Conservation (phyloP, 2,113 vertebrate genomes). For the Alethe diademata region DNA sequence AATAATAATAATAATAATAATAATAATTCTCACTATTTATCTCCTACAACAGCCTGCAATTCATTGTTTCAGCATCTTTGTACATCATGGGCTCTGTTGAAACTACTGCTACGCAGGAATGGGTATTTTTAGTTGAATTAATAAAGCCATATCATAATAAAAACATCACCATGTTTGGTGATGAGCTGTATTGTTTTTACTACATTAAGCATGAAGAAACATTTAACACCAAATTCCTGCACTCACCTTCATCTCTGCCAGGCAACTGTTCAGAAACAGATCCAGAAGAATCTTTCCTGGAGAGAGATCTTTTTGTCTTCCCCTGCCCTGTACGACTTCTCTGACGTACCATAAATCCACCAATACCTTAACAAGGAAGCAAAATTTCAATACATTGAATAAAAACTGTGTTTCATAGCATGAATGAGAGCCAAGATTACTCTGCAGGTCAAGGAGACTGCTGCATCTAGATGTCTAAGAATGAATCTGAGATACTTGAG, state of each 20-base stretch:
- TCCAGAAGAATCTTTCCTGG: constrained; percentile 88
- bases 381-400: background rate
- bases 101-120: background rate
- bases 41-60: background rate
- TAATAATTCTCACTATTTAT: background rate
- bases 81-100: background rate
- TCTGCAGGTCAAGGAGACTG: background rate
- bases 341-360: constrained; percentile 98
- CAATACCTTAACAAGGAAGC: constrained; percentile 82
- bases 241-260: constrained; percentile 84
- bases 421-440: background rate
- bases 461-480: background rate
- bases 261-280: constrained; percentile 81
- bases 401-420: background rate
- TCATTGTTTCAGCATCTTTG: background rate
- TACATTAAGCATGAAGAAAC: background rate
- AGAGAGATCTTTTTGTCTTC: constrained; percentile 82
- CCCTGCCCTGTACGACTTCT: constrained; percentile 88
- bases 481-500: background rate
- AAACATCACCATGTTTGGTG: background rate
- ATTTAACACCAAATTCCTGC: background rate
- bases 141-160: background rate
- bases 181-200: background rate
- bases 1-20: background rate
- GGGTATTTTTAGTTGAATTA: background rate